A percentile compares a stretch with the other conserved stretches of the same genome.
These are phyloP conservation scores for Sterrhoptilus dennistouni DNA, from an alignment of 2,113 vertebrate genomes.

Conservation along the genomic window DNA sequence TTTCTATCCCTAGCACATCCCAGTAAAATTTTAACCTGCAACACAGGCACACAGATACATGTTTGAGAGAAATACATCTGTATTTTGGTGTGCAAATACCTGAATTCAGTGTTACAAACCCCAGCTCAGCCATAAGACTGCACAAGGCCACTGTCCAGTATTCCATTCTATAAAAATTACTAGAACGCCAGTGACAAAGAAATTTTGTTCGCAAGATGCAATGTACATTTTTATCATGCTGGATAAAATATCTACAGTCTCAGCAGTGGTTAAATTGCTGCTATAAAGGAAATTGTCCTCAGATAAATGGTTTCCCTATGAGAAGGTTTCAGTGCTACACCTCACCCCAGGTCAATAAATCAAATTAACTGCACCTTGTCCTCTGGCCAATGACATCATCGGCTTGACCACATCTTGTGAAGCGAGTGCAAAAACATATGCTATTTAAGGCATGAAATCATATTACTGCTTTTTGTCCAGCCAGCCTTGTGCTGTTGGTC, in stretches of 20 bases:
- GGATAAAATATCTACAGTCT: constrained; percentile 75
- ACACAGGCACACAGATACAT: neutral
- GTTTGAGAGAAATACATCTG: neutral
- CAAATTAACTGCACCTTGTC: constrained; percentile 83
- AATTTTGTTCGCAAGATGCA: constrained; percentile 69
- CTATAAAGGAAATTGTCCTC: constrained; percentile 80
- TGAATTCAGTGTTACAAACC: neutral
- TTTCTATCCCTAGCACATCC: neutral
- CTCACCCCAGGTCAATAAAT: constrained; percentile 81
- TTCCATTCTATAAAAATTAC: constrained; percentile 27
- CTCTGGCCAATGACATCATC: constrained; percentile 80
- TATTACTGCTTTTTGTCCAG: constrained; percentile 69
- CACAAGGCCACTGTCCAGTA: constrained; percentile 32
- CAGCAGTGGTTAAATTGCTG: constrained; percentile 76
- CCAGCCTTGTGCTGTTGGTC: constrained; percentile 48
- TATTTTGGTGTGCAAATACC: neutral
- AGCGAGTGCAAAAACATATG: constrained; percentile 73
- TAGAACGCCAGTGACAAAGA: constrained; percentile 1
- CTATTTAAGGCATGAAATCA: constrained; percentile 75
- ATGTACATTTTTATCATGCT: constrained; percentile 66
- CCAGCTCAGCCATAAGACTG: neutral
- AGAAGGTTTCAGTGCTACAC: constrained; percentile 77
- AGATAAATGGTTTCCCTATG: constrained; percentile 81
- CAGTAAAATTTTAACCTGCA: neutral
- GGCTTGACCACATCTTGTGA: constrained; percentile 77